Conservation (phyloP, 1,140 invertebrate genomes). For the Brachionus plicatilis region DNA sequence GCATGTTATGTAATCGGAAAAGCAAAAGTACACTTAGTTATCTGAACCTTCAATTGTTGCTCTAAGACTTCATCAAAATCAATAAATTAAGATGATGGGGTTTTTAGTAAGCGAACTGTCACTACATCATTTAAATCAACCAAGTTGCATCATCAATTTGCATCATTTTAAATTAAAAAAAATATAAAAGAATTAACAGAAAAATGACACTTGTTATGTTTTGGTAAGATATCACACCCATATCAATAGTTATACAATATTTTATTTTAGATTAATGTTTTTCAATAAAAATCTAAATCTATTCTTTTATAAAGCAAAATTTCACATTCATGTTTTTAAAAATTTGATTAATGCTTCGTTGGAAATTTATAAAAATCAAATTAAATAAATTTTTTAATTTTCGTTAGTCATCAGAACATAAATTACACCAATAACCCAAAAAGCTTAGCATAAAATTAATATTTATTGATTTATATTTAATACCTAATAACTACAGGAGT, state of each 20-base stretch:
- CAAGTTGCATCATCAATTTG: background rate
- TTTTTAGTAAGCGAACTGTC: too few species aligned
- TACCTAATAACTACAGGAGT: too few species aligned
- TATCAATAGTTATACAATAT: background rate
- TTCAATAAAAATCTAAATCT: background rate
- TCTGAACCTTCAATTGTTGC: background rate
- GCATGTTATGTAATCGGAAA: background rate
- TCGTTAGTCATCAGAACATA: too few species aligned
- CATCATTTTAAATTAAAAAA: background rate
- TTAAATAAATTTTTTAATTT: too few species aligned
- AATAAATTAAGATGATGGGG: background rate
- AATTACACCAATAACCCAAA: too few species aligned
- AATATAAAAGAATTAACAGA: background rate
- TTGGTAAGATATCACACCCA: background rate
- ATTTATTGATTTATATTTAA: too few species aligned
- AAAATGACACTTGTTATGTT: background rate
- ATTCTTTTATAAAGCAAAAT: background rate
- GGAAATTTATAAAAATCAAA: too few species aligned
- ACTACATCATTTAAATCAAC: background rate
- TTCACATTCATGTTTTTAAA: background rate
- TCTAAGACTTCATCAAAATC: background rate
- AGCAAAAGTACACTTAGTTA: background rate
- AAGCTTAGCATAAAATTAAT: too few species aligned
- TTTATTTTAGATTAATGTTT: background rate
- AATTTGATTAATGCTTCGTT: too few species aligned